Percentiles rank a stretch among this genome's conserved stretches.
Conservation (phyloP, 2,888 invertebrate genomes). For the Ectemnius continuus region DNA sequence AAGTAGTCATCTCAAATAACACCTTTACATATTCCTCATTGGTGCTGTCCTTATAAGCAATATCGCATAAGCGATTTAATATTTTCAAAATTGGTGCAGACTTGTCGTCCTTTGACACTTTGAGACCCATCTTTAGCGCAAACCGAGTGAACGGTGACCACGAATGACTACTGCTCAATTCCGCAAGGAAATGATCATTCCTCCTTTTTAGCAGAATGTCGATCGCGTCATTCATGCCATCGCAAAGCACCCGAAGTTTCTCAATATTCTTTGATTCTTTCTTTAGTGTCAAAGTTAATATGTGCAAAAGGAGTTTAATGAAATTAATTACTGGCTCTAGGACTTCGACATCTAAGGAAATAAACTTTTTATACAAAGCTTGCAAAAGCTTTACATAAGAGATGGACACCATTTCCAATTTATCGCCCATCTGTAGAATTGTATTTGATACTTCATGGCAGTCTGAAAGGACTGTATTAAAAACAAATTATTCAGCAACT, state of each 20-base stretch:
- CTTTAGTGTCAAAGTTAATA: conserved; percentile 69
- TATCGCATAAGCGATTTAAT: conserved; percentile 80
- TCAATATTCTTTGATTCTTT: conserved; percentile 66
- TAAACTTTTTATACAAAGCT: conserved; percentile 63
- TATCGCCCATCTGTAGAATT: conserved; percentile 70
- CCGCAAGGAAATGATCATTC: conserved; percentile 57
- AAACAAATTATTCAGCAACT: conserved; percentile 70
- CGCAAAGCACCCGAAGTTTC: conserved; percentile 66
- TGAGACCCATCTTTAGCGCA: conserved; percentile 84
- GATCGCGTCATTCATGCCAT: conserved; percentile 56
- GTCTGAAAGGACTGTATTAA: conserved; percentile 13
- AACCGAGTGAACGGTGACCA: conserved; percentile 77
- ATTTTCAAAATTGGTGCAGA: conserved; percentile 80
- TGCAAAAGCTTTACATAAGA: conserved; percentile 66
- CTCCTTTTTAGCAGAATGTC: conserved; percentile 51
- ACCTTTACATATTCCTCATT: conserved; percentile 79
- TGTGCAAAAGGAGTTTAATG: conserved; percentile 67
- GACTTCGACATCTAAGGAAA: conserved; percentile 38
- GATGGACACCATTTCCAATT: conserved; percentile 65
- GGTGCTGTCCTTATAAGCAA: conserved; percentile 80
- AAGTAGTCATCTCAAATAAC: conserved; percentile 86
- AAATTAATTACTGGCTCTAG: conserved; percentile 59
- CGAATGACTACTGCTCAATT: conserved; percentile 66
- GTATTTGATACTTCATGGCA: conserved; percentile 63
- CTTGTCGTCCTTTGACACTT: conserved; percentile 74